These are phyloP conservation scores for Chondrosia reniformis DNA, from an alignment of 37 sponge, comb jelly and placozoan genomes.

Conservation along the genomic window DNA sequence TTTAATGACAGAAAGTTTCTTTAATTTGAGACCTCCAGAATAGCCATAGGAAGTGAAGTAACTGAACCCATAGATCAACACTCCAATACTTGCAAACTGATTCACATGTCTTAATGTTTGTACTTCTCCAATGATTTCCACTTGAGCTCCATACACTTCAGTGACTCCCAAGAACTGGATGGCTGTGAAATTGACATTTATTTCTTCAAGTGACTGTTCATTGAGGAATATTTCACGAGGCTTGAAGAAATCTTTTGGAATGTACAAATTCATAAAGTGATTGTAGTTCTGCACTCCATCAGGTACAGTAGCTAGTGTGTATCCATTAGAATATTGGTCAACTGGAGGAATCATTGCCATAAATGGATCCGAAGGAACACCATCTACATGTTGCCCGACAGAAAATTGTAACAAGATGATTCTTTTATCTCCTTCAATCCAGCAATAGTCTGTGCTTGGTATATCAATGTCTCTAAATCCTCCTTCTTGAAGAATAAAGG, in stretches of 20 bases:
- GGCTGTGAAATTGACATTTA: not conserved
- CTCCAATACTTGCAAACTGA: not conserved
- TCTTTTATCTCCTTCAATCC: constrained; percentile 33
- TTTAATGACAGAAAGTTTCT: too few species aligned
- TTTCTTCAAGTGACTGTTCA: not conserved
- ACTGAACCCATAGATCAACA: not conserved
- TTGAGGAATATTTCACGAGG: constrained; percentile 8
- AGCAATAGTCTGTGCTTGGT: constrained; percentile 10
- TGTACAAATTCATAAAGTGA: constrained; percentile 7
- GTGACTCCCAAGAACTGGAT: not conserved
- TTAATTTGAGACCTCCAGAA: not conserved
- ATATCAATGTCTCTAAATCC: constrained; percentile 20
- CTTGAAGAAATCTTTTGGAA: not conserved
- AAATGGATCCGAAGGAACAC: constrained; percentile 46
- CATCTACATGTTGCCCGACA: constrained; percentile 6
- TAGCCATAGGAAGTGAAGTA: not conserved
- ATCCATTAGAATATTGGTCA: not conserved
- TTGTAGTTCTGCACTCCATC: not conserved
- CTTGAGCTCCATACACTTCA: not conserved
- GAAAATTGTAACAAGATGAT: constrained; percentile 44
- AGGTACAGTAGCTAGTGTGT: not conserved
- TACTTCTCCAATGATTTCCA: not conserved
- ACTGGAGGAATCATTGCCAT: constrained; percentile 40
- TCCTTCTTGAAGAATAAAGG: constrained; percentile 18
- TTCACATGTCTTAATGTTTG: not conserved